phyloP scores from a whole-genome alignment of 2,113 vertebrate genomes.

The Dendropsophus ebraccatus region DNA sequence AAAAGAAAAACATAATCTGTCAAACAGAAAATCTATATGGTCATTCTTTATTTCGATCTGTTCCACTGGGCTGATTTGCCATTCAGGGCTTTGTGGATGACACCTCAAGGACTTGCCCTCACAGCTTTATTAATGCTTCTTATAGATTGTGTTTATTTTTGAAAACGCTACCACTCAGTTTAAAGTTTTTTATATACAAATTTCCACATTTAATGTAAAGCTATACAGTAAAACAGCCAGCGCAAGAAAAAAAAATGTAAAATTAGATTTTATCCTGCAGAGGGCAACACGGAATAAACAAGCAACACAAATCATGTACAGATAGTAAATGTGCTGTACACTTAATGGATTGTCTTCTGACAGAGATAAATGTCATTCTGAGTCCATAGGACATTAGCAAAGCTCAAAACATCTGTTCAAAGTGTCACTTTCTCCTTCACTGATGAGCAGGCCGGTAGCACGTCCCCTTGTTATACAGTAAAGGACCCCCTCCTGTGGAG shows the following conservation, averaged over 20 bases:
- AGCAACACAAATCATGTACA: constrained; percentile 34
- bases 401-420: constrained; percentile 56
- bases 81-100: not conserved
- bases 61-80: not conserved
- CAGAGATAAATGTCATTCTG: constrained; percentile 58
- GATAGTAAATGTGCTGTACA: constrained; percentile 53
- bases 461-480: constrained; percentile 41
- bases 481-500: constrained; percentile 43
- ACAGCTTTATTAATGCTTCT: not conserved
- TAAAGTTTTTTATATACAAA: too few relatives aligned
- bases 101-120: not conserved
- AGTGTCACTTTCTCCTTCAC: constrained; percentile 59
- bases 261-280: constrained; percentile 39
- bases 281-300: constrained; percentile 54
- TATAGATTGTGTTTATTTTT: too few relatives aligned
- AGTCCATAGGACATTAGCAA: constrained; percentile 60
- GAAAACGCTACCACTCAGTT: too few relatives aligned
- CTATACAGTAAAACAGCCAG: not conserved
- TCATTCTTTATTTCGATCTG: too few relatives aligned
- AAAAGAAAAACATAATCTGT: too few relatives aligned
- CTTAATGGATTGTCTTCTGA: constrained; percentile 57
- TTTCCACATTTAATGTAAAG: not conserved
- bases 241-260: not conserved
- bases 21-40: not conserved
- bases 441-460: constrained; percentile 48